phyloP scores from a whole-genome alignment of 2,888 invertebrate genomes.

The Macrophya alboannulata region DNA sequence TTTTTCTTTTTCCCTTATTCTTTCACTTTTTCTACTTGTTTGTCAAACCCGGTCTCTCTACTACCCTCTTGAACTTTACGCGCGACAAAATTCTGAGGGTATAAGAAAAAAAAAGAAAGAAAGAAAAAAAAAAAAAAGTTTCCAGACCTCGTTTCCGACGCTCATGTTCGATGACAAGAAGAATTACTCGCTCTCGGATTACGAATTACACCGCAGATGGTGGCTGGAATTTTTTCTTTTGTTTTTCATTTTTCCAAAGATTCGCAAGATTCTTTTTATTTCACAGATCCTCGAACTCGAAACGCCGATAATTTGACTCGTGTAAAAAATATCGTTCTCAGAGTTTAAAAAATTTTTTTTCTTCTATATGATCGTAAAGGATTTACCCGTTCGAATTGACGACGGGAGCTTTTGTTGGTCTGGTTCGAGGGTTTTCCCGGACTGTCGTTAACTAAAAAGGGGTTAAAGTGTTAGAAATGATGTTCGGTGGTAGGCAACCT shows the following conservation, averaged over 20 bases:
- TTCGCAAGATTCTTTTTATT: neutral
- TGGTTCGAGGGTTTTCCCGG: neutral
- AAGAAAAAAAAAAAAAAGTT: neutral
- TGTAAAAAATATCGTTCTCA: neutral
- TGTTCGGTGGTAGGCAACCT: neutral
- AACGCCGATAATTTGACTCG: too few species aligned
- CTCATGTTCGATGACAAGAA: conserved; percentile 36
- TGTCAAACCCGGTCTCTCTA: conserved; percentile 15
- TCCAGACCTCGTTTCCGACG: conserved; percentile 8
- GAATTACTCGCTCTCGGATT: neutral
- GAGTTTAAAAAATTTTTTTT: conserved; percentile 2
- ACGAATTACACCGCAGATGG: neutral
- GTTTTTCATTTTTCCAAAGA: too few species aligned
- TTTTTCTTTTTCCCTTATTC: neutral
- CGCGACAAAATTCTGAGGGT: conserved; percentile 42
- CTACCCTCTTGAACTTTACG: conserved; percentile 45
- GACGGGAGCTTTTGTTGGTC: conserved; percentile 27
- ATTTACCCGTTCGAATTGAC: conserved; percentile 3
- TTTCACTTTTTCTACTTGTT: conserved; percentile 28
- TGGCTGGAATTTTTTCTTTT: too few species aligned
- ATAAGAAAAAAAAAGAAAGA: neutral
- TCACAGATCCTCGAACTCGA: too few species aligned
- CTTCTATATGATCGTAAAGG: conserved; percentile 2
- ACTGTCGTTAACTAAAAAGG: conserved; percentile 52
- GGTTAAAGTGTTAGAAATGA: conserved; percentile 52